Percentiles rank a stretch among this genome's conserved stretches.
phyloP scores from a whole-genome alignment of 2,113 vertebrate genomes.

The Thamnophis sirtalis region DNA sequence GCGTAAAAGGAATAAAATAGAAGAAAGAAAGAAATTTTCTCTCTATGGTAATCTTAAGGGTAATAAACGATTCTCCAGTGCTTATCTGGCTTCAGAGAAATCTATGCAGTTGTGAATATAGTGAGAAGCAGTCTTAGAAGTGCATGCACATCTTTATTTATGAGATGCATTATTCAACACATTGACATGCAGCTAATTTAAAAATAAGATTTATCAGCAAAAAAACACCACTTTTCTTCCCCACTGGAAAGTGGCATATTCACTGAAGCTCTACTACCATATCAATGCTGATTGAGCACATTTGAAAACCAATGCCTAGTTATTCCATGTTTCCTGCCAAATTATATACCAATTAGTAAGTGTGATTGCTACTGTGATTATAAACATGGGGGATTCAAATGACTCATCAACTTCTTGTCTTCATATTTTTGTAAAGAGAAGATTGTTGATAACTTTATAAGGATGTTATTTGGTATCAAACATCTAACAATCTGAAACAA shows the following conservation, averaged over 20 bases:
- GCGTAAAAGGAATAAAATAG: background rate
- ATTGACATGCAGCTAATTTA: slow-evolving; percentile 37
- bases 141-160: slow-evolving; percentile 4
- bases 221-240: background rate
- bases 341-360: background rate
- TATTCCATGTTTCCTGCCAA: background rate
- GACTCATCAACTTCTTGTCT: background rate
- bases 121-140: slow-evolving; percentile 1
- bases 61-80: background rate
- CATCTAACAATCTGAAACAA: background rate
- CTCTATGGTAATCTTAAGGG: background rate
- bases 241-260: background rate
- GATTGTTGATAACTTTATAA: background rate
- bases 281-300: background rate
- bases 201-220: slow-evolving; percentile 53
- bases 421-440: background rate
- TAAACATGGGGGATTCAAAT: background rate
- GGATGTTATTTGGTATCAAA: background rate
- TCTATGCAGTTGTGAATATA: slow-evolving; percentile 25
- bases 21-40: background rate
- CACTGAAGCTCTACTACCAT: background rate
- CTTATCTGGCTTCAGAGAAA: slow-evolving; percentile 28
- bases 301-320: background rate
- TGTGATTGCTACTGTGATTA: background rate
- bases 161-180: slow-evolving; percentile 50